These are phyloP conservation scores for Cyanocitta stelleri DNA, from an alignment of 2,113 vertebrate species.

Conservation along the genomic window DNA sequence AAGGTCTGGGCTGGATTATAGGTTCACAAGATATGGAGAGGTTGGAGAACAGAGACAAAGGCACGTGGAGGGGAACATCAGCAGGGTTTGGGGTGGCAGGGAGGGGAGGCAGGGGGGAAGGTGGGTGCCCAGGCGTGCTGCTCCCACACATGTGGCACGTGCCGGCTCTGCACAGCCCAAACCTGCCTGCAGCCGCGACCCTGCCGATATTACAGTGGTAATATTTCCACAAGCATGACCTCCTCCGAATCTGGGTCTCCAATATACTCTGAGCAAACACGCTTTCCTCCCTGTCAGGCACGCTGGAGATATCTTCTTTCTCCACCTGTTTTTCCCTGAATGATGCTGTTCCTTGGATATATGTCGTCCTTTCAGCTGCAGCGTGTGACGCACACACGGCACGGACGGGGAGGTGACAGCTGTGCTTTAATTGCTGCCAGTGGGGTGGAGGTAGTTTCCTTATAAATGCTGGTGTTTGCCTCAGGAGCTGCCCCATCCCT, in stretches of 20 bases:
- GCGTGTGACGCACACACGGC: accelerated
- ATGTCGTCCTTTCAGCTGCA: accelerated
- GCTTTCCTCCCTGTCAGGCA: background rate
- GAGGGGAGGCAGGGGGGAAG: background rate
- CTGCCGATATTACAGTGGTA: background rate
- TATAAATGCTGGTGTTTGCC: background rate
- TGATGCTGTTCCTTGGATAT: accelerated
- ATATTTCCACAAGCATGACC: conserved; percentile 36
- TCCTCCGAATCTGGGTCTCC: background rate
- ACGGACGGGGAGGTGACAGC: background rate
- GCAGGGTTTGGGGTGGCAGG: background rate
- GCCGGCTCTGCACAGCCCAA: background rate
- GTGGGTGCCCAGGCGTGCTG: background rate
- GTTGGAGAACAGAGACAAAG: accelerated
- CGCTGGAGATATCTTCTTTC: background rate
- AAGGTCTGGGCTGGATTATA: accelerated
- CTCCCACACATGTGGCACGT: background rate
- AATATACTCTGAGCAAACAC: conserved; percentile 57
- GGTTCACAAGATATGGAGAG: accelerated
- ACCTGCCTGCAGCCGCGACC: background rate
- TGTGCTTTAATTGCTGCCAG: background rate
- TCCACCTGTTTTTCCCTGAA: background rate
- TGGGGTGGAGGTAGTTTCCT: background rate
- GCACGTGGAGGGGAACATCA: accelerated
- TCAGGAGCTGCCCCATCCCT: background rate